Evolutionary conservation across 2,113 vertebrate genomes (phyloP).

Genomic region (Clinocottus analis): DNA sequence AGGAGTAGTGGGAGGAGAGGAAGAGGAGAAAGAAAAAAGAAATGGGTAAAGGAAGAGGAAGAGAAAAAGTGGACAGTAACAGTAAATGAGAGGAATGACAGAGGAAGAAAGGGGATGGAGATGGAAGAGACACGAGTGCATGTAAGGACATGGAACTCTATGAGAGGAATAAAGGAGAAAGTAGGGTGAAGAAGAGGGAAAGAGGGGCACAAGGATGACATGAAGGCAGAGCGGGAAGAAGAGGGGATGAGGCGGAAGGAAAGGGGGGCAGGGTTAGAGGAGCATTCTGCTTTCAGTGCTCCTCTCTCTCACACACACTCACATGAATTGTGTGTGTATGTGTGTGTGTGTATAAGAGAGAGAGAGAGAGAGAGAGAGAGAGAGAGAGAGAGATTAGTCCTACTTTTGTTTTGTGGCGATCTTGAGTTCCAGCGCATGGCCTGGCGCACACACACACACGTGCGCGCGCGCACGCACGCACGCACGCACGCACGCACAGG

Average conservation of each 20-base stretch:
- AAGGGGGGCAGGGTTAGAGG: not conserved
- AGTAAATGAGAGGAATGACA: not conserved
- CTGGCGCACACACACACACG: conserved; percentile 34
- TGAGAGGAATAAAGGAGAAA: no score
- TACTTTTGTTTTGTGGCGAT: conserved; percentile 46
- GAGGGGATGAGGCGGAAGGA: not conserved
- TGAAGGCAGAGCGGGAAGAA: not conserved
- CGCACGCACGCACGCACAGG: conserved; percentile 6
- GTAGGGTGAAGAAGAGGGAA: not conserved
- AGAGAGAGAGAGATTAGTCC: conserved; percentile 54
- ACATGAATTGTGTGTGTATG: conserved; percentile 37
- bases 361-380: no score
- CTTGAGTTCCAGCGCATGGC: conserved; percentile 53
- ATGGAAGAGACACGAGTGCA: not conserved
- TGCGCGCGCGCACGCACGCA: conserved; percentile 20
- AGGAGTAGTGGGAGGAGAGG: not conserved
- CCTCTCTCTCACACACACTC: no score
- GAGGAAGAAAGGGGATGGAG: not conserved
- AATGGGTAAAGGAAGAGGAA: not conserved
- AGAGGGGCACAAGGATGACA: not conserved
- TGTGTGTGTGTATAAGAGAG: conserved; percentile 35
- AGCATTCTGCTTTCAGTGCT: conserved; percentile 50
- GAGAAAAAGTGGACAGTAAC: not conserved
- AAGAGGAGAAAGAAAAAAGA: not conserved
- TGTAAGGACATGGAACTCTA: not conserved